A percentile compares a stretch with the other conserved stretches of the same genome.
Evolutionary conservation across 2,113 vertebrate species (phyloP).

Genomic region (Nesospiza acunhae): DNA sequence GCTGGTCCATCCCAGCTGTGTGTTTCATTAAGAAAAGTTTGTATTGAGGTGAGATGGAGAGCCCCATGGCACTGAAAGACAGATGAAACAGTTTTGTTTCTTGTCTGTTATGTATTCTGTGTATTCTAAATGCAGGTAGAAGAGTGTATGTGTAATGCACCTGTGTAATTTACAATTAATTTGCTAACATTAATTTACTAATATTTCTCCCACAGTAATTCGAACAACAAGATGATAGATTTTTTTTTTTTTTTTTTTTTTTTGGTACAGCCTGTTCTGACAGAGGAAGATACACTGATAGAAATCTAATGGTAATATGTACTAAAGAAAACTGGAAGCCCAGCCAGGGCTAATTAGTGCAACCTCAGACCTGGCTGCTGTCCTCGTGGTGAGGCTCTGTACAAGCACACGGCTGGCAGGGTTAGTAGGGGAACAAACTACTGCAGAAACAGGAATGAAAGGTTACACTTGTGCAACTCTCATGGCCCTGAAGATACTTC

Average conservation of each 20-base stretch:
- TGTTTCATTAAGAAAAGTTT: background rate
- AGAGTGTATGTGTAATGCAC: background rate
- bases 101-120: background rate
- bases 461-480: background rate
- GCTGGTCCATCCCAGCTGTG: background rate
- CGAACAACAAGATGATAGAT: background rate
- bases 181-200: background rate
- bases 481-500: background rate
- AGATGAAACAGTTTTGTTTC: background rate
- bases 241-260: background rate
- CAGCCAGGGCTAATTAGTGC: slow-evolving; percentile 43
- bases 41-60: background rate
- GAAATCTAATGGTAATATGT: slow-evolving; percentile 30
- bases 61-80: background rate
- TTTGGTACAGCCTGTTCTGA: background rate
- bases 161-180: background rate
- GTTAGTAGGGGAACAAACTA: background rate
- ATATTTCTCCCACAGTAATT: background rate
- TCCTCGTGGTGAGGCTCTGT: accelerated
- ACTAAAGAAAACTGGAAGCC: slow-evolving; percentile 13
- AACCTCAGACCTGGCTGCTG: slow-evolving; percentile 31
- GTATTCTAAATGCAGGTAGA: background rate
- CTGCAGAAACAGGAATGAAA: background rate
- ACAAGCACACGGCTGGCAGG: background rate
- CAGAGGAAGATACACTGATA: background rate